phyloP scores from a whole-genome alignment of 2,113 vertebrate species.

The Eubucco bourcierii region DNA sequence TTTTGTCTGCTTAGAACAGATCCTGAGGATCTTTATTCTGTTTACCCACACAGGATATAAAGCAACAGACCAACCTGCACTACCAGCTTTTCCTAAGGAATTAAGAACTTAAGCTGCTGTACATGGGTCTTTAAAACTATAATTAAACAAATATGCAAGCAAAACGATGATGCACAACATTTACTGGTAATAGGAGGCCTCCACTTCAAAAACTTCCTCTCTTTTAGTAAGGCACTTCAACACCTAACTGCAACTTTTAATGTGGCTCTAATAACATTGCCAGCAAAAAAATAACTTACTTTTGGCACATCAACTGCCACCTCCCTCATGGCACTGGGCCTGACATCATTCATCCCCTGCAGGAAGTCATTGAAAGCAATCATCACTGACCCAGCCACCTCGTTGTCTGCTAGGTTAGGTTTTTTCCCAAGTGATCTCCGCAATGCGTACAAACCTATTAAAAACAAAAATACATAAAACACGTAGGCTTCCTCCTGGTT shows the following conservation, averaged over 20 bases:
- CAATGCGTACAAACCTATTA: slow-evolving; percentile 85
- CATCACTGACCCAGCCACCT: slow-evolving; percentile 79
- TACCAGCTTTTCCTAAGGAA: background rate
- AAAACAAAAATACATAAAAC: background rate
- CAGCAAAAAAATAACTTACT: slow-evolving; percentile 74
- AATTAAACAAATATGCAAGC: background rate
- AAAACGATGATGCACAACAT: background rate
- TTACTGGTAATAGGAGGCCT: background rate
- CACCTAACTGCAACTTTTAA: slow-evolving; percentile 42
- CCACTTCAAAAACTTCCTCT: background rate
- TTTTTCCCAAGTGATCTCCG: slow-evolving; percentile 76
- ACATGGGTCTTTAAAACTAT: background rate
- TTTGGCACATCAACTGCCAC: slow-evolving; percentile 94
- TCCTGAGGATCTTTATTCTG: background rate
- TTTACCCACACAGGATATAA: background rate
- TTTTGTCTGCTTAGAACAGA: background rate
- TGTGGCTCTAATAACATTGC: background rate
- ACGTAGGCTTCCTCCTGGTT: background rate
- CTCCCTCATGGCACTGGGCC: slow-evolving; percentile 98
- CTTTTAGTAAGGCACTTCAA: background rate
- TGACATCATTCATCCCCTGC: slow-evolving; percentile 87
- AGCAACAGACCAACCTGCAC: background rate
- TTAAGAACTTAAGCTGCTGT: background rate
- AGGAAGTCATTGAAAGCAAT: slow-evolving; percentile 88
- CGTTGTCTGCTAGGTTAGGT: slow-evolving; percentile 72